Conservation (phyloP, 2,797 vertebrate species). For the Pteronotus mesoamericanus region DNA sequence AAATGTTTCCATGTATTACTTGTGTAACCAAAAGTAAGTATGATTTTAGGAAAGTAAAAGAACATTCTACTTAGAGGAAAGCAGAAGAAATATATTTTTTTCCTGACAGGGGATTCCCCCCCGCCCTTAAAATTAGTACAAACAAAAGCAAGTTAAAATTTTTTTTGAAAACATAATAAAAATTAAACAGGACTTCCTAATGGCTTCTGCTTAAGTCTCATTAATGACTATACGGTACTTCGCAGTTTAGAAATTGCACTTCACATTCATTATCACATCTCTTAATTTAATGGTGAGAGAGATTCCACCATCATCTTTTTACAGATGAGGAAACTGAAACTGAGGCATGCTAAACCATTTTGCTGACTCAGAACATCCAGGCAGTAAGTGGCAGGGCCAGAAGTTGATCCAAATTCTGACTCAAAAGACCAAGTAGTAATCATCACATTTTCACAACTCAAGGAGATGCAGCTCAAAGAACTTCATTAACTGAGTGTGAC, state of each 20-base stretch:
- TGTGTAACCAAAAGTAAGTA: constrained; percentile 3
- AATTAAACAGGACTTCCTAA: not conserved
- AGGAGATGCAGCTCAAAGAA: not conserved
- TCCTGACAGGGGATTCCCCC: not conserved
- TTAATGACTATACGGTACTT: not conserved
- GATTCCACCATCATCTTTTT: not conserved
- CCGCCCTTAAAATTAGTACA: not conserved
- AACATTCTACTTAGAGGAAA: not conserved
- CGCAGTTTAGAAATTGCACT: constrained; percentile 11
- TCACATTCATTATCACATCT: not conserved
- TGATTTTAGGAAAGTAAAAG: constrained; percentile 32
- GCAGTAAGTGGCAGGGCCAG: not conserved
- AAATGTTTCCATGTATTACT: not conserved
- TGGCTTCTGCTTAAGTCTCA: not conserved
- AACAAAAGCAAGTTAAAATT: not conserved
- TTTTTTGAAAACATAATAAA: not conserved
- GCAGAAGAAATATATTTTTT: not conserved
- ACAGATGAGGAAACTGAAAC: constrained; percentile 4
- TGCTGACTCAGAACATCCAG: not conserved
- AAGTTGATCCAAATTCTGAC: constrained; percentile 3
- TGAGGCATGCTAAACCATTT: not conserved
- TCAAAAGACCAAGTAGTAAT: not conserved
- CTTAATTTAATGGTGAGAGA: not conserved
- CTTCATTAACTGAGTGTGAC: not conserved
- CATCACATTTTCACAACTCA: not conserved